Conservation (phyloP, 2,888 invertebrate species). For the Galerucella nymphaeae region DNA sequence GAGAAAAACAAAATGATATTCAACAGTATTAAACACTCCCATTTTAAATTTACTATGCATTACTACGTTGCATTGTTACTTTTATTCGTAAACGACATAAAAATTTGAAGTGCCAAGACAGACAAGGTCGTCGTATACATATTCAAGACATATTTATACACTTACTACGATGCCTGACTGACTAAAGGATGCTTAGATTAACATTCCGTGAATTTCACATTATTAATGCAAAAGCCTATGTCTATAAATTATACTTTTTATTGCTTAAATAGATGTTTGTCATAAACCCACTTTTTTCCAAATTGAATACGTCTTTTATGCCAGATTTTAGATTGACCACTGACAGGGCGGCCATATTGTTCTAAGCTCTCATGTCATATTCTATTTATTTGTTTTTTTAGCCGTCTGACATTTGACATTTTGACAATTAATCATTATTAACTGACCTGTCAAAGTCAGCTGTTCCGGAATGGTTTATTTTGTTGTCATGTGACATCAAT, state of each 20-base stretch:
- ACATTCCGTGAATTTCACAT: slow-evolving; percentile 18
- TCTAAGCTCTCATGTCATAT: too few species aligned
- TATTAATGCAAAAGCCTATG: slow-evolving; percentile 8
- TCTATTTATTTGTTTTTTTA: too few species aligned
- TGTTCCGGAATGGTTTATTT: too few species aligned
- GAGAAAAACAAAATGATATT: slow-evolving; percentile 25
- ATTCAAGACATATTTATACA: slow-evolving; percentile 21
- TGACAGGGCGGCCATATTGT: too few species aligned
- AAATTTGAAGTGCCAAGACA: slow-evolving; percentile 24
- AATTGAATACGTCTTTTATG: not conserved
- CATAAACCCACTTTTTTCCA: not conserved
- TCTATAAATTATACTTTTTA: slow-evolving; percentile 4
- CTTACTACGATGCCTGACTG: slow-evolving; percentile 10
- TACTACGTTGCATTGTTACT: slow-evolving; percentile 35
- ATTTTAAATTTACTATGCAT: slow-evolving; percentile 26
- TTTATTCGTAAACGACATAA: slow-evolving; percentile 24
- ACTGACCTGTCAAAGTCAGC: too few species aligned
- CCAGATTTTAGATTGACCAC: too few species aligned
- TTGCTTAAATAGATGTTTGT: not conserved
- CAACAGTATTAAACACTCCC: slow-evolving; percentile 37
- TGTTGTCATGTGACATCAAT: too few species aligned
- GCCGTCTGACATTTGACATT: too few species aligned
- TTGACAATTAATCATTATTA: too few species aligned
- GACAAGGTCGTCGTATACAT: slow-evolving; percentile 28
- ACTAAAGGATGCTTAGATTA: slow-evolving; percentile 12